phyloP scores from a whole-genome alignment of 2,888 invertebrate genomes.

The Apotomis capreana region DNA sequence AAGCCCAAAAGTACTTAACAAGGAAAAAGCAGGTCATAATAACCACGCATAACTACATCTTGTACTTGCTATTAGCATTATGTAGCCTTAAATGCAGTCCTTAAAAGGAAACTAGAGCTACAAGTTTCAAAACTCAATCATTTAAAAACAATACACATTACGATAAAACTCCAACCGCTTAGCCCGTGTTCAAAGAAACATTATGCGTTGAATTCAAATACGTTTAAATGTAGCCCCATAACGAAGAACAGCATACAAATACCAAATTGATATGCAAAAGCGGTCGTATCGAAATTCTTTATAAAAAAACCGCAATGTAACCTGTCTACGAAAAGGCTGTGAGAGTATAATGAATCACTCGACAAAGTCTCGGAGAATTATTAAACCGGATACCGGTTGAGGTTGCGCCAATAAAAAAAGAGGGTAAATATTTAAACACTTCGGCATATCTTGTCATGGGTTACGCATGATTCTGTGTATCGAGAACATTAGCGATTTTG shows the following conservation, averaged over 20 bases:
- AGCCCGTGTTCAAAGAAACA: conserved; percentile 8
- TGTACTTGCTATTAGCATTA: conserved; percentile 10
- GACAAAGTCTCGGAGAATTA: conserved; percentile 60
- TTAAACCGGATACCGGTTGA: conserved; percentile 47
- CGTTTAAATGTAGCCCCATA: conserved; percentile 38
- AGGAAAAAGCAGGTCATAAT: conserved; percentile 26
- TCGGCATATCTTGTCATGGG: conserved; percentile 16
- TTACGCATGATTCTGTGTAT: conserved; percentile 7
- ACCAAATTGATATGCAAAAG: conserved; percentile 49
- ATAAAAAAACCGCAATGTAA: conserved; percentile 55
- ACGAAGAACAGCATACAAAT: conserved; percentile 47
- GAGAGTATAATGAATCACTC: conserved; percentile 67
- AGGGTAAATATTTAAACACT: conserved; percentile 41
- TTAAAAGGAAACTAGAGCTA: conserved; percentile 24
- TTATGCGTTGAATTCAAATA: conserved; percentile 40
- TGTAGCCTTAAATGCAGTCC: conserved; percentile 16
- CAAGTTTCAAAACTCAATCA: conserved; percentile 18
- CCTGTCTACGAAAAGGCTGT: conserved; percentile 51
- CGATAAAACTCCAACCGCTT: neutral
- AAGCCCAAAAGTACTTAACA: conserved; percentile 8
- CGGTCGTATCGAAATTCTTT: conserved; percentile 55
- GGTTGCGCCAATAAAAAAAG: conserved; percentile 39
- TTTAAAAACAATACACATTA: conserved; percentile 1
- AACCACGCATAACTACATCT: neutral
- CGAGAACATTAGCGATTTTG: conserved; percentile 9